phyloP scores from a whole-genome alignment of 2,888 invertebrate species.

The Clitarchus hookeri region DNA sequence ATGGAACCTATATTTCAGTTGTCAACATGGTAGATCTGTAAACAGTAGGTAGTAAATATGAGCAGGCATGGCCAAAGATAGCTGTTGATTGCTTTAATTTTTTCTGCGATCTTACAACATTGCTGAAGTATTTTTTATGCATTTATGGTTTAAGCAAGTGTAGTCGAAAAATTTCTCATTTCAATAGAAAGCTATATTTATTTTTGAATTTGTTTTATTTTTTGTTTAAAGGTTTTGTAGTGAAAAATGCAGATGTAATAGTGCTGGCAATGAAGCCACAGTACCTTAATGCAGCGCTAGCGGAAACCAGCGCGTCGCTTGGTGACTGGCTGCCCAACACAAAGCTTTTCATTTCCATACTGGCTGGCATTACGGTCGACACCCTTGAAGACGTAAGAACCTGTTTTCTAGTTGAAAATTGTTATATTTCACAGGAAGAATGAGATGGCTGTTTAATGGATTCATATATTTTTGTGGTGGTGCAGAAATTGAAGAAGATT shows the following conservation, averaged over 20 bases:
- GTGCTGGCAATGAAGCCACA: constrained; percentile 90
- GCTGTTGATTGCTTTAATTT: too few species aligned
- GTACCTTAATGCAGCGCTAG: constrained; percentile 64
- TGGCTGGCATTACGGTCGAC: background rate
- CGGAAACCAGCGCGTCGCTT: background rate
- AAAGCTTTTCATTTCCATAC: background rate
- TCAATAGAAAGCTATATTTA: too few species aligned
- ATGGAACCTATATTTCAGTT: too few species aligned
- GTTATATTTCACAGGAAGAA: background rate
- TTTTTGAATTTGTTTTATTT: background rate
- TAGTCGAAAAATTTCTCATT: too few species aligned
- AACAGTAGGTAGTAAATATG: too few species aligned
- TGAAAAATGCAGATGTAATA: constrained; percentile 71
- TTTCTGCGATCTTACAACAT: too few species aligned
- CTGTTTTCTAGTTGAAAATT: background rate
- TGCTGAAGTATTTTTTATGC: too few species aligned
- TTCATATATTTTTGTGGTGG: constrained; percentile 5
- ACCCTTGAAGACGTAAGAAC: constrained; percentile 21
- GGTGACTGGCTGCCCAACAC: constrained; percentile 7
- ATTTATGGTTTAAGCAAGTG: too few species aligned
- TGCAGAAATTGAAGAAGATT: constrained; percentile 46
- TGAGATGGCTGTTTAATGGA: background rate
- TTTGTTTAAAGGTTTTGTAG: constrained; percentile 58
- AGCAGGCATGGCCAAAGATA: too few species aligned
- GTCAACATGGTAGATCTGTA: too few species aligned